Conservation (phyloP, 2,888 invertebrate genomes). For the Loripinus fragilis region DNA sequence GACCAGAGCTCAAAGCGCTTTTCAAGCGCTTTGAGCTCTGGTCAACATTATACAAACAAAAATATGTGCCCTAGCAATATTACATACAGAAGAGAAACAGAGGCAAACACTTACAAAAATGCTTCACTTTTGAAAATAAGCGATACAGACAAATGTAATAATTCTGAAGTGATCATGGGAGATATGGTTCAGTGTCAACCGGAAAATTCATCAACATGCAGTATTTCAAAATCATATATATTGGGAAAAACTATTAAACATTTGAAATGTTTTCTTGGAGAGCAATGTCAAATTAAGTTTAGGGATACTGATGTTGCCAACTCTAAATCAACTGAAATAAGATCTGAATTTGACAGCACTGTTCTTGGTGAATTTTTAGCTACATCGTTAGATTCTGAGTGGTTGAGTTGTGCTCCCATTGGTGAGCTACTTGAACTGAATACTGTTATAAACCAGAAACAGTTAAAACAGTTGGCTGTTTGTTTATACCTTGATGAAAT, state of each 20-base stretch:
- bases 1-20: too few species aligned
- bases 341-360: background rate
- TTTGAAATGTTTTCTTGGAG: background rate
- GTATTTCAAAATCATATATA: background rate
- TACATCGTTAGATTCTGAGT: background rate
- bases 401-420: background rate
- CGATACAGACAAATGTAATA: too few species aligned
- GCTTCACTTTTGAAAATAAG: too few species aligned
- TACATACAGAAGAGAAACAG: too few species aligned
- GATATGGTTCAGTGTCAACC: too few species aligned
- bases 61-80: too few species aligned
- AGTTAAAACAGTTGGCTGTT: background rate
- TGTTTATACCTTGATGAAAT: slow-evolving; percentile 56
- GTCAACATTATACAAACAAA: too few species aligned
- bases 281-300: background rate
- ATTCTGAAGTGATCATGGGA: too few species aligned
- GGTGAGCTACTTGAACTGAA: background rate
- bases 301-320: background rate
- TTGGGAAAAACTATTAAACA: background rate
- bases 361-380: background rate
- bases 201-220: too few species aligned
- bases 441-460: background rate
- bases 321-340: background rate
- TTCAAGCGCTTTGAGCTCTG: too few species aligned
- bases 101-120: too few species aligned